Base-by-base conservation (phyloP, 2,113 vertebrate genomes). In the Campylomormyrus tamandua region DNA sequence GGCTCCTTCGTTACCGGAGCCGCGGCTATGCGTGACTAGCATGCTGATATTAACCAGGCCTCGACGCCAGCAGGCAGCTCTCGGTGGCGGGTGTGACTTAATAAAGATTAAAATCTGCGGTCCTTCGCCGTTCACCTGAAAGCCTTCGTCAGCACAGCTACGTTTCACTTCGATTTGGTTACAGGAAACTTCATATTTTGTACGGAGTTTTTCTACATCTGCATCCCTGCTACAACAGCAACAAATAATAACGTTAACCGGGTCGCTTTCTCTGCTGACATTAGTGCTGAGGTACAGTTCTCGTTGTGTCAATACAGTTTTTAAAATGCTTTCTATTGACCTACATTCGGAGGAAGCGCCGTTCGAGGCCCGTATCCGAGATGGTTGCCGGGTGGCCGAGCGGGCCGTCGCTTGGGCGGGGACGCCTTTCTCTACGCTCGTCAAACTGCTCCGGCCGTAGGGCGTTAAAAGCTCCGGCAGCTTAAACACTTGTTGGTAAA, bases 381-480 rank as follows among this genome's bases (percentile, higher is more conserved):
- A 80, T 39, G 74, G 74, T 42, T 15, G 74, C 35, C 35, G 74
- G 35, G 35, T 17, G 74, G 74, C 31, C 15, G 45, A 53, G 9
- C 53, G 10, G 80, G 80, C 24, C 49, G 56, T 49, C 48, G 19
- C 42, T 90, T 90, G 89, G 89, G 89, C 39, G 89, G 83, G 66
- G 89, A 90, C 89, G n/a, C 52, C 13, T 58, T 90, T 70, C 56
- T n/a, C 53, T 27, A 9, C 17, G 7, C 17, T 46, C 83, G 17
- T 10, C 8, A 24, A 48, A 39, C n/a, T 42, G 48, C 49, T 49
- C 49, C 52, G 50, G 31, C 15, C 5, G 15, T 2, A 24, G 3
- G 5, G 15, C 50, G 19, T 46, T n/a, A 58, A 31, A 31, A 31
- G 62, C 74, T 35, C 74, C 74, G 7, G 15, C 5, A 19, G 13